Evolutionary conservation across 2,888 invertebrate species (phyloP), one percentile per base, ranked within the genome.

Genomic region (Oxyscelio sp.): DNA sequence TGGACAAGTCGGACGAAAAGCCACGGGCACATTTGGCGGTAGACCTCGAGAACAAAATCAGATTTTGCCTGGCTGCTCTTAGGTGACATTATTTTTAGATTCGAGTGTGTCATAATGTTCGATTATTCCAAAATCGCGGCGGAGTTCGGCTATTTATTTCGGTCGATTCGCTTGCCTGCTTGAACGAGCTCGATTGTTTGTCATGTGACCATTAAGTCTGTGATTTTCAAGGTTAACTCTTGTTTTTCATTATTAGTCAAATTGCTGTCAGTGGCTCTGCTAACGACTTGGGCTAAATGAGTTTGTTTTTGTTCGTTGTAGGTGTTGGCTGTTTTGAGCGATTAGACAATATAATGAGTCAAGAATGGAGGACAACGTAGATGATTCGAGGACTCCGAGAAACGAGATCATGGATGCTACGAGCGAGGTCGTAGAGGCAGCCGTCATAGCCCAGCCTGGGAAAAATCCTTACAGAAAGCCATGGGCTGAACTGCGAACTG

Each of bases 401-500:
- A 78, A 70, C 50, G 61, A 80, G 54, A 21, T 56, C 3, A 85
- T 87, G 87, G 83, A 85, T 21, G 68, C 78, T 13, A 78, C 71
- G 22, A 71, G 50, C 19, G 75, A 79, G 6, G 19, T 61, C 22
- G 43, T 34, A 1, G 59, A 66, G 13, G 38, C 59, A 2, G 24
- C 24, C 15, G 68, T 27, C 13, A 19, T 15, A 11, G 58, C 48
- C 0, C 73, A 68, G 4, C 21, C 48, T 38, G 50, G 54, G 9
- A 74, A 68, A 50, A 52, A 22, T 22, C 31, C 50, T 5, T 11
- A 15, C 1, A 82, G 75, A 74, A 94, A 94, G 90, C 96, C 96
- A 66, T 98, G 98, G 98, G 96, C 97, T 1, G 98, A 98, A 93
- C 95, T 98, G 21, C 95, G 97, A 82, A 96, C 96, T 59, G 97